Conservation (phyloP, 2,888 invertebrate species). For the Nomada ruficornis region DNA sequence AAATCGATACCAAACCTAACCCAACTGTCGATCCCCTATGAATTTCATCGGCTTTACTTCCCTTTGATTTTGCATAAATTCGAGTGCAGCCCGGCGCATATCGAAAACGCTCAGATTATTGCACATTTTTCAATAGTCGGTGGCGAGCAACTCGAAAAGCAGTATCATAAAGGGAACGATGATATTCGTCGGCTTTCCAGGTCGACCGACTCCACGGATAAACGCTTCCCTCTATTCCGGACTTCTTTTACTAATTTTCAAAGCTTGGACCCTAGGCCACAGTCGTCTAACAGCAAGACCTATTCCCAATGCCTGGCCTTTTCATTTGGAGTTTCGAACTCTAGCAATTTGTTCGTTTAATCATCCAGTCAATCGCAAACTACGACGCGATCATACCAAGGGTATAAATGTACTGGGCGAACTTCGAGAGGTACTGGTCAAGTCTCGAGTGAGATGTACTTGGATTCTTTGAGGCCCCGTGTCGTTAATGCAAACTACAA, state of each 20-base stretch:
- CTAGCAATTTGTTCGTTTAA: not conserved
- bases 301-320: not conserved
- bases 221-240: not conserved
- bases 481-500: not conserved
- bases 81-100: no score
- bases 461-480: not conserved
- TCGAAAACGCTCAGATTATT: no score
- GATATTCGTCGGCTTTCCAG: not conserved
- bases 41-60: not conserved
- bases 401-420: no score
- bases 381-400: no score
- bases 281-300: not conserved
- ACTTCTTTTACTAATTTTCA: not conserved
- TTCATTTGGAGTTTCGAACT: not conserved
- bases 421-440: no score
- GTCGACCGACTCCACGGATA: not conserved
- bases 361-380: no score
- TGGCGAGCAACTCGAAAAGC: no score
- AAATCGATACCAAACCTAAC: no score
- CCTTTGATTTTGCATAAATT: constrained; percentile 31
- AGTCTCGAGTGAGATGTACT: no score
- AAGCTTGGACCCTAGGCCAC: not conserved
- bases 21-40: not conserved
- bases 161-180: not conserved
- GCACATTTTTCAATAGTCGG: no score